Evolutionary conservation across 2,797 vertebrate genomes (phyloP).

Genomic region (Apogon talboti): DNA sequence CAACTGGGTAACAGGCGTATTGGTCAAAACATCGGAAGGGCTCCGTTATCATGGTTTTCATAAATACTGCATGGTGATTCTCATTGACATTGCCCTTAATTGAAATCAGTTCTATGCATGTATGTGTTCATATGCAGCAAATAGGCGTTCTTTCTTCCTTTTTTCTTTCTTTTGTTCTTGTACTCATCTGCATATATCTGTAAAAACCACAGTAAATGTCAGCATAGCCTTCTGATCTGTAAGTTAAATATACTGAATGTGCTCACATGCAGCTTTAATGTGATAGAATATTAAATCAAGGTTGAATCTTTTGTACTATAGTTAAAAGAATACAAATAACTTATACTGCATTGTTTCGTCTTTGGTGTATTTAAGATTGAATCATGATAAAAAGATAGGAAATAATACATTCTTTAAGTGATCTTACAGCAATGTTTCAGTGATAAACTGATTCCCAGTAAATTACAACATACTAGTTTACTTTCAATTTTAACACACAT

Average conservation of each 20-base stretch:
- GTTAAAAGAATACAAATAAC: no score
- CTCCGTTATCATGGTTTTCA: constrained; percentile 10
- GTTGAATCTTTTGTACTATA: no score
- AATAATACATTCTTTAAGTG: no score
- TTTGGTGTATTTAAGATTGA: no score
- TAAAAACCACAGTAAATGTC: no score
- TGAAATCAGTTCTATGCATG: constrained; percentile 42
- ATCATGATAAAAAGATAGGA: no score
- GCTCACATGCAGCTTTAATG: no score
- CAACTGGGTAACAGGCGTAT: neutral
- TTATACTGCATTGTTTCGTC: no score
- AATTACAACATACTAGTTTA: neutral
- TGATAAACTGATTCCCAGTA: neutral
- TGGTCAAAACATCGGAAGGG: neutral
- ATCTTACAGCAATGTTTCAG: neutral
- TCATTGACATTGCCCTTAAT: constrained; percentile 32
- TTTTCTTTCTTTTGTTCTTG: neutral
- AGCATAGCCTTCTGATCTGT: constrained; percentile 26
- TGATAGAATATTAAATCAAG: no score
- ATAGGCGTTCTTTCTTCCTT: constrained; percentile 13
- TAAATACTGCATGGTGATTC: constrained; percentile 29
- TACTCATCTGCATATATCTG: no score
- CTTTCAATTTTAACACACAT: neutral
- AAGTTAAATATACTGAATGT: neutral
- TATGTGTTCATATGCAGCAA: constrained; percentile 19